Evolutionary conservation across 2,113 vertebrate species (phyloP), one percentile per base, ranked within the genome.

Genomic region (Odobenus rosmarus): DNA sequence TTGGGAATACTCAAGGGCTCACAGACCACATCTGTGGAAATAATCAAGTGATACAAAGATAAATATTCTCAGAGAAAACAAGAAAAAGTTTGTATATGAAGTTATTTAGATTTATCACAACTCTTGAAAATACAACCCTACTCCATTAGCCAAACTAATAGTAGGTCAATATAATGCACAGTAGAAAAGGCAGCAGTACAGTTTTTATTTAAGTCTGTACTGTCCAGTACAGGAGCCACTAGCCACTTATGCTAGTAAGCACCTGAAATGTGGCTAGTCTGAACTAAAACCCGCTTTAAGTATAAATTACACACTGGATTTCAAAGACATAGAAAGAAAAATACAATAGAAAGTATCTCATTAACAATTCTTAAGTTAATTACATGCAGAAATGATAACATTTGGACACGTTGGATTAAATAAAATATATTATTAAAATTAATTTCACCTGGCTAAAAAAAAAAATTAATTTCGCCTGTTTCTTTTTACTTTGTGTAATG

Each of bases 311-410:
- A 90, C 12, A 80, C 7, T 28, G 57, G 33, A 88, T 87, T 94
- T 87, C 82, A 59, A 94, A 94, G 74, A 21, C 18, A 71, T 64
- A 24, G 2, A 72, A 92, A 96, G 28, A 89, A 85, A 96, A 96
- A 55, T 9, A 61, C 4, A 93, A 84, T 57, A 42, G 39, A 76
- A 93, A 90, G 55, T 76, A 49, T 62, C 61, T 74, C 51, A 80
- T 64, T 86, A 80, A 77, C 51, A 36, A 61, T 57, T 84, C 92
- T 87, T 55, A 84, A 96, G 80, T 23, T 83, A 33, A 74, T 80
- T 90, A 51, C 19, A 90, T 55, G 33, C 12, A 93, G 21, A 96
- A 95, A 92, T 83, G 23, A 57, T 46, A 90, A 96, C 4, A 80
- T 51, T 86, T 84, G 18, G 23, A 92, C 3, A 62, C 49, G 76